Evolutionary conservation across 2,888 invertebrate species (phyloP), one percentile per base, ranked within the genome.

Genomic region (Dynastes tityus): DNA sequence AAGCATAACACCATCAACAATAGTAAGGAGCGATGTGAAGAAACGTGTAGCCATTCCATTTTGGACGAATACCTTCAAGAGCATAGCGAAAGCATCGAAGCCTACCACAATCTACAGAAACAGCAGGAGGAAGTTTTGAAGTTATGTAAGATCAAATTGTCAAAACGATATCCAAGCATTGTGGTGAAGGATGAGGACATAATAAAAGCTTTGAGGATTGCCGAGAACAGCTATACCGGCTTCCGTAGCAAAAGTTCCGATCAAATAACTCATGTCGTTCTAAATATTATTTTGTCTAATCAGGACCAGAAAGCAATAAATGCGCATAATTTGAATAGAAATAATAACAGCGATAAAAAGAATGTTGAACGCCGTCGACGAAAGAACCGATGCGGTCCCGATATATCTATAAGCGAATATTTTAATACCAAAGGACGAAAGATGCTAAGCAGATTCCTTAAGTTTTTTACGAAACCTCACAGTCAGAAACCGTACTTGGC

Each of bases 161-260:
- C 78, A 0, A 22, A 73, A 51, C 63, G 53, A 37, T 78, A 73
- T 64, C 71, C 78, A 51, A 51, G 27, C 5, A 51, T 61, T n/a
- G 65, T 71, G 29, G 45, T 78, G 32, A 73, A 45, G 16, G 78
- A 78, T 73, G 78, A 78, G 63, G 78, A 78, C 37, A 73, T 78
- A 49, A 71, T 78, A 73, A 63, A 64, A 9, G 78, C 78, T 6
- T 71, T 78, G 49, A 32, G 64, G 9, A 78, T 78, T 37, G 73
- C 78, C 9, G 63, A 61, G 37, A 64, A 73, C 49, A 45, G 63
- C 29, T 29, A 71, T 16, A 22, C 32, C 32, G n/a, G 32, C 4
- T n/a, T 53, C 32, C 63, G 53, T 32, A 51, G 22, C 11, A 64
- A 73, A 49, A 78, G 73, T 53, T 32, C 51, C 13, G 64, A 73